These are phyloP conservation scores for Amiota minor DNA, from an alignment of 2,888 invertebrate genomes.

Conservation along the genomic window DNA sequence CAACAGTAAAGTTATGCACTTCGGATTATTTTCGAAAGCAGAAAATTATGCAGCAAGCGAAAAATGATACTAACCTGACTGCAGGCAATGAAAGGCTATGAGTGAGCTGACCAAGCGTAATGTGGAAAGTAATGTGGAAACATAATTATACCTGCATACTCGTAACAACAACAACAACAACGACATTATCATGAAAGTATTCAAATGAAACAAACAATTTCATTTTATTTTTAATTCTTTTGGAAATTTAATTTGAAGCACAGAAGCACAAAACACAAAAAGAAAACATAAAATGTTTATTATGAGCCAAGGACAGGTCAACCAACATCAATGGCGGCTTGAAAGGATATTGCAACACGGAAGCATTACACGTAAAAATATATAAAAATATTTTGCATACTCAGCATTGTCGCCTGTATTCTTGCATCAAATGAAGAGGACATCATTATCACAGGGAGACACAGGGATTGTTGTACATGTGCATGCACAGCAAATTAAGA, in stretches of 20 bases:
- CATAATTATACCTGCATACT: slow-evolving; percentile 18
- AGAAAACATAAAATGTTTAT: no score
- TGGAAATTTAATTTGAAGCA: no score
- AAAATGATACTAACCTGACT: no score
- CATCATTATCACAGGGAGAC: not conserved
- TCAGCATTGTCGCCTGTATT: slow-evolving; percentile 23
- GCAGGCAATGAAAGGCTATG: no score
- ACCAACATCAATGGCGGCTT: no score
- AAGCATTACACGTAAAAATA: not conserved
- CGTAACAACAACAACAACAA: not conserved
- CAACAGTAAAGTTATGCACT: no score
- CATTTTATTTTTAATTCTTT: no score
- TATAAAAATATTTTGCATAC: slow-evolving; percentile 20
- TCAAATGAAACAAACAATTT: slow-evolving; percentile 9
- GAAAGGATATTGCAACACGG: not conserved
- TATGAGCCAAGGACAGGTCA: no score
- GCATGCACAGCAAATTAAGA: slow-evolving; percentile 11
- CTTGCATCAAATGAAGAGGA: not conserved
- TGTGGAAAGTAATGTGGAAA: not conserved
- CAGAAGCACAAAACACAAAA: no score
- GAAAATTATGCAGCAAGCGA: no score
- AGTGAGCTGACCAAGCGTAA: slow-evolving; percentile 4
- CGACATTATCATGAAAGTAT: no score
- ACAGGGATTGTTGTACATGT: not conserved
- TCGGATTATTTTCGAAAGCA: no score